Conservation (phyloP, 2,113 vertebrate genomes). For the Pelobates fuscus region DNA sequence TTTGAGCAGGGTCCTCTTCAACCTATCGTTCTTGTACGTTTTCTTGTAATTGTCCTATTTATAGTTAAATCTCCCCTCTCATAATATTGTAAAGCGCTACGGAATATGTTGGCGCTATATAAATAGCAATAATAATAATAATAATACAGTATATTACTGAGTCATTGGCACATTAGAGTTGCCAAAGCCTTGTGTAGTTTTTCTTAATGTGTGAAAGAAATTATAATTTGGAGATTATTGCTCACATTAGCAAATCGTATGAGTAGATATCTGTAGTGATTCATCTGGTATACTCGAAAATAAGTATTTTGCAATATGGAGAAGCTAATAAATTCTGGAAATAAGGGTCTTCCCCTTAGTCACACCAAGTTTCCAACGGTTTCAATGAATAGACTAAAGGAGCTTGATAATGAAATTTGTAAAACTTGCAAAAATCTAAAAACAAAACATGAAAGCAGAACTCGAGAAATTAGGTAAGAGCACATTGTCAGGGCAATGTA, state of each 20-base stretch:
- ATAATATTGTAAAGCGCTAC: too few relatives aligned
- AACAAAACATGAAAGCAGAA: slow-evolving; percentile 30
- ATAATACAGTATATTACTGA: too few relatives aligned
- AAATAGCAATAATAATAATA: too few relatives aligned
- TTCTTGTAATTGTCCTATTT: too few relatives aligned
- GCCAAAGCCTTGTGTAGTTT: too few relatives aligned
- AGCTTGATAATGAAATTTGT: background rate
- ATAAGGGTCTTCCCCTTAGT: slow-evolving; percentile 30
- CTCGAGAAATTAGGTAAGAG: slow-evolving; percentile 20
- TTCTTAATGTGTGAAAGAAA: too few relatives aligned
- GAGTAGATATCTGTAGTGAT: background rate
- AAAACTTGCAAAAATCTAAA: background rate
- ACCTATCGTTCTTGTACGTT: too few relatives aligned
- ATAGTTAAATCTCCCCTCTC: too few relatives aligned
- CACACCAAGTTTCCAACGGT: background rate
- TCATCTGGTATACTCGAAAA: background rate
- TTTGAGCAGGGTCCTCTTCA: too few relatives aligned
- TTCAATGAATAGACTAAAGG: background rate
- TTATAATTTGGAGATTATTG: too few relatives aligned
- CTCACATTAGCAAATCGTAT: slow-evolving; percentile 3
- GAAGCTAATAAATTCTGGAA: background rate
- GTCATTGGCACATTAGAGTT: too few relatives aligned
- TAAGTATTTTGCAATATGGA: slow-evolving; percentile 14
- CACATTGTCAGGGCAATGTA: background rate
- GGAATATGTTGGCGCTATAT: too few relatives aligned